phyloP scores from a whole-genome alignment of 2,113 vertebrate species.

The Dicerorhinus sumatrensis region DNA sequence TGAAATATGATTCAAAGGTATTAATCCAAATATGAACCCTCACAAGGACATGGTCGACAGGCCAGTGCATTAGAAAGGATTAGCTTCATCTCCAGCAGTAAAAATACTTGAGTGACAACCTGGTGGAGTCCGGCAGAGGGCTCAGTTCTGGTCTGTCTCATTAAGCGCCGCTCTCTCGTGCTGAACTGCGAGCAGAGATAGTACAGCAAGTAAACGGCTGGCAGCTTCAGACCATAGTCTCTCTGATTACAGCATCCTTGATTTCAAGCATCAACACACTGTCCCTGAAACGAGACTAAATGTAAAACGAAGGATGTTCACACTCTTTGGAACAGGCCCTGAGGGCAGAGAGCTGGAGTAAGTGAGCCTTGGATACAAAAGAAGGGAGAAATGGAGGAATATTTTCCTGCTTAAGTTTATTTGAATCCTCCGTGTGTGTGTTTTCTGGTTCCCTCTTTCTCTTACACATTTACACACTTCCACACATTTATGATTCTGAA shows the following conservation, averaged over 20 bases:
- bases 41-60: fast-evolving
- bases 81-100: background rate
- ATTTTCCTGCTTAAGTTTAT: fast-evolving
- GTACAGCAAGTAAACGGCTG: fast-evolving
- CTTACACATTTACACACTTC: fast-evolving
- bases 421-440: fast-evolving
- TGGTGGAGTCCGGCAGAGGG: background rate
- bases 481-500: background rate
- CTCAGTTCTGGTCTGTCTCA: fast-evolving
- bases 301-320: background rate
- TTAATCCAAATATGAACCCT: background rate
- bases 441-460: background rate
- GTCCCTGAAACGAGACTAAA: background rate
- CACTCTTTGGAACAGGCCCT: background rate
- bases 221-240: no score
- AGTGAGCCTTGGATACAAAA: background rate
- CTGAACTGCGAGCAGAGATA: fast-evolving
- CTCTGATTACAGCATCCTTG: background rate
- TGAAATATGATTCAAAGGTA: background rate
- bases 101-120: background rate
- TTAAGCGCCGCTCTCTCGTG: fast-evolving
- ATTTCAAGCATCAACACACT: background rate
- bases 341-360: fast-evolving
- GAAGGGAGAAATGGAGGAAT: background rate
- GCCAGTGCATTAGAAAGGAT: background rate